These are phyloP conservation scores for Idaea straminata DNA, from an alignment of 2,888 invertebrate species.

Conservation along the genomic window DNA sequence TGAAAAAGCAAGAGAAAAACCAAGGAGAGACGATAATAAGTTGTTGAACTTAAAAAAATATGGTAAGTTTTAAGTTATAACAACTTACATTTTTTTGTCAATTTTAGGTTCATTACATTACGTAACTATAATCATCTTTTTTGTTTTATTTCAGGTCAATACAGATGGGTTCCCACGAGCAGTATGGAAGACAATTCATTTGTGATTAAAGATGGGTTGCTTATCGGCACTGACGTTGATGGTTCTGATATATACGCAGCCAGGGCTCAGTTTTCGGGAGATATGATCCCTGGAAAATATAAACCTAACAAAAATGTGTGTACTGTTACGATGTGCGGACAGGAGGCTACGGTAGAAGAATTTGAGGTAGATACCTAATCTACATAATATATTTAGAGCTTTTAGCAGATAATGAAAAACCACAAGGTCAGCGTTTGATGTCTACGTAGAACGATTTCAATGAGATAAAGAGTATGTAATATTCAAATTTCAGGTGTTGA, in stretches of 20 bases:
- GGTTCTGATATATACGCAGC: not conserved
- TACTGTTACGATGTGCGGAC: not conserved
- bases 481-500: not conserved
- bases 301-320: not conserved
- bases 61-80: not conserved
- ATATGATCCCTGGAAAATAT: constrained; percentile 1
- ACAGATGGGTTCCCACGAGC: not conserved
- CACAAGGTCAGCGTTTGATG: too few species aligned
- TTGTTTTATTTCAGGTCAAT: not conserved
- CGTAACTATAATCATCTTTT: not conserved
- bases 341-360: not conserved
- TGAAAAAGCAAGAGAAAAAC: not conserved
- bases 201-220: not conserved
- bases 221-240: not conserved
- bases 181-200: not conserved
- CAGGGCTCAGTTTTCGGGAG: not conserved
- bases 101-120: too few species aligned
- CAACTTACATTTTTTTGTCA: not conserved
- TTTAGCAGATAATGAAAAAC: too few species aligned
- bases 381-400: too few species aligned
- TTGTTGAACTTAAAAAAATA: not conserved
- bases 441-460: too few species aligned
- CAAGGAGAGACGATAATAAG: not conserved
- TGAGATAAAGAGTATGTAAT: not conserved
- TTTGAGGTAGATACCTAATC: not conserved